Evolutionary conservation across 2,113 vertebrate genomes (phyloP).

Genomic region (Coturnix japonica): DNA sequence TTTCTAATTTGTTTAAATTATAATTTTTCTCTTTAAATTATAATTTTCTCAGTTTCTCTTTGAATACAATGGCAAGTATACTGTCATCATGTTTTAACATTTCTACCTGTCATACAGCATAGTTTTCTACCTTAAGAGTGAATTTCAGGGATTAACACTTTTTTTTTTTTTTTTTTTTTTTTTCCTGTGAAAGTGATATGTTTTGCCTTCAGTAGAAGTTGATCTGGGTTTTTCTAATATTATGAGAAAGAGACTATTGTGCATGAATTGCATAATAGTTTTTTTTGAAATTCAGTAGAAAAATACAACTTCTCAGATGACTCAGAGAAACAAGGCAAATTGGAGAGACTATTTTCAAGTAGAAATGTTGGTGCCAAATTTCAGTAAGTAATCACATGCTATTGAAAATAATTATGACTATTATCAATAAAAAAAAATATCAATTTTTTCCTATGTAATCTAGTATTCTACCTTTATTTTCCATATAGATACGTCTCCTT

Average conservation of each 20-base stretch:
- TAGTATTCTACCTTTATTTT: background rate
- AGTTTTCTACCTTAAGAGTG: background rate
- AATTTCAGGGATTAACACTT: background rate
- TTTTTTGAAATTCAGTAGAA: background rate
- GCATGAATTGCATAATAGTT: background rate
- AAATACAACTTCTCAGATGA: background rate
- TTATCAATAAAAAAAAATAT: too few species aligned
- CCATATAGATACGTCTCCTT: background rate
- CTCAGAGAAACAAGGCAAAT: background rate
- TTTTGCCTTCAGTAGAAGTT: background rate
- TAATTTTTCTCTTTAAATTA: background rate
- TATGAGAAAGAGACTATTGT: background rate
- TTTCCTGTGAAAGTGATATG: background rate
- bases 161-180: background rate
- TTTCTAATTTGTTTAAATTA: background rate
- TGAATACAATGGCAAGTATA: background rate
- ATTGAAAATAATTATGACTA: background rate
- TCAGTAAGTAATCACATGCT: background rate
- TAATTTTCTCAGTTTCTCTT: background rate
- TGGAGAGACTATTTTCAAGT: background rate
- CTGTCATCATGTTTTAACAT: background rate
- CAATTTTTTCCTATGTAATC: conserved; percentile 6
- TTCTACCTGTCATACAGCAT: background rate
- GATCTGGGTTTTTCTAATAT: background rate
- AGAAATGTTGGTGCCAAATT: background rate